phyloP scores from a whole-genome alignment of 2,113 vertebrate genomes.

The Mobula birostris region DNA sequence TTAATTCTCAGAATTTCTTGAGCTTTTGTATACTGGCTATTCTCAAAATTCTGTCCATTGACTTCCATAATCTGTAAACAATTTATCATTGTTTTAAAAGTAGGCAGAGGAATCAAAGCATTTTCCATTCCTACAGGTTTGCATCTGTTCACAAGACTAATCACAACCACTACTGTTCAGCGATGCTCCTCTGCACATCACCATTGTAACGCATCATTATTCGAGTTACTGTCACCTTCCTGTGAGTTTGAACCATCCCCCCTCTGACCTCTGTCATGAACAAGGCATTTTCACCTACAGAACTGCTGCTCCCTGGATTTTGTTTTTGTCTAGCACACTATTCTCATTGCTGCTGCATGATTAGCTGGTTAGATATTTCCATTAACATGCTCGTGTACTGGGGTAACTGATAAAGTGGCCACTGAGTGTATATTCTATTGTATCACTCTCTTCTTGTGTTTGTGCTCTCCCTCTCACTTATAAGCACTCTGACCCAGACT shows the following conservation, averaged over 20 bases:
- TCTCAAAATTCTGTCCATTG: conserved; percentile 96
- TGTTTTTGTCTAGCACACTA: too few species aligned
- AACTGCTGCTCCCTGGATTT: too few species aligned
- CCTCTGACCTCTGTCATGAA: too few species aligned
- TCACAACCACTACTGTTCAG: background rate
- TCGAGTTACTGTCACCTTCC: too few species aligned
- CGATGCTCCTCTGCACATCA: too few species aligned
- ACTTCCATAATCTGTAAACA: conserved; percentile 87
- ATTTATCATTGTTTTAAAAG: background rate
- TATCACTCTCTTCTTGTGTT: background rate
- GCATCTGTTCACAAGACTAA: background rate
- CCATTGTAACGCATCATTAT: too few species aligned
- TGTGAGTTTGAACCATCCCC: too few species aligned
- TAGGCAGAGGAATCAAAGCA: background rate
- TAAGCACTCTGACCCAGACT: background rate
- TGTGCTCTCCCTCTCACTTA: background rate
- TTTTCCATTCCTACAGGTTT: background rate
- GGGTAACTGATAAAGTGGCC: too few species aligned
- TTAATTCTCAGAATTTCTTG: conserved; percentile 86
- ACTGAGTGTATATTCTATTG: background rate
- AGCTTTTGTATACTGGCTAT: conserved; percentile 83
- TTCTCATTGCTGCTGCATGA: too few species aligned
- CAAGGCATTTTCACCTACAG: too few species aligned
- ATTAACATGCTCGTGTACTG: background rate
- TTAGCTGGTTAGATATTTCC: background rate